Evolutionary conservation across 2,113 vertebrate genomes (phyloP), one percentile per base, ranked within the genome.

Genomic region (Phyllostomus hastatus): DNA sequence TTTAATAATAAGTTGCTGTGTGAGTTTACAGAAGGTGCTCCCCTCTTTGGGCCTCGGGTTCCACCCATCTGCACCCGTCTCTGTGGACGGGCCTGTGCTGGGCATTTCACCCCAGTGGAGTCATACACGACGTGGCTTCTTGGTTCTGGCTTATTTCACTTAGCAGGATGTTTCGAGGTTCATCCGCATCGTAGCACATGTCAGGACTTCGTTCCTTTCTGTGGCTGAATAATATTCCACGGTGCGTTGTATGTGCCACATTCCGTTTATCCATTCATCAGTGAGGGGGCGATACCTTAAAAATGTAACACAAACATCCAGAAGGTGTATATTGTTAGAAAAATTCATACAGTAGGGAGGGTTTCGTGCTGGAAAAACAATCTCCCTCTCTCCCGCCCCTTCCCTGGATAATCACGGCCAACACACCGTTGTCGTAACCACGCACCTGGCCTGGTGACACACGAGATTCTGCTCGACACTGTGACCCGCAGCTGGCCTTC

Each of bases 1-100:
- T 15, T 41, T 38, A 16, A 0, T 19, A n/a, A 59, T 19, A n/a
- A 59, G 35, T 12, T 57, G 15, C 70, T 6, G 14, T 8, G 69
- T 50, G 59, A 79, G 4, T 0, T 54, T 16, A 3, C 24, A 5
- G 33, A 28, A 35, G 10, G 12, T 3, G 3, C 2, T 15, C 8
- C 19, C 31, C 59, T 59, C 9, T 35, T n/a, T n/a, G 48, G 41
- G 35, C 28, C 59, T 95, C 90, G 35, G 76, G 69, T 80, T 70
- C 41, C 15, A 33, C 33, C 16, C 16, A 82, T 28, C 31, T 38
- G 28, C 22, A 86, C n/a, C 86, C 46, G 4, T 61, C 7, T 72
- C 41, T 48, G 14, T 57, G 54, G 16, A 54, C 31, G 59, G 22
- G 22, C 28, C 48, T 76, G 19, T 69, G 70, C 22, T 35, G 61